phyloP scores from a whole-genome alignment of 1,140 invertebrate species.

The Philaenus spumarius region DNA sequence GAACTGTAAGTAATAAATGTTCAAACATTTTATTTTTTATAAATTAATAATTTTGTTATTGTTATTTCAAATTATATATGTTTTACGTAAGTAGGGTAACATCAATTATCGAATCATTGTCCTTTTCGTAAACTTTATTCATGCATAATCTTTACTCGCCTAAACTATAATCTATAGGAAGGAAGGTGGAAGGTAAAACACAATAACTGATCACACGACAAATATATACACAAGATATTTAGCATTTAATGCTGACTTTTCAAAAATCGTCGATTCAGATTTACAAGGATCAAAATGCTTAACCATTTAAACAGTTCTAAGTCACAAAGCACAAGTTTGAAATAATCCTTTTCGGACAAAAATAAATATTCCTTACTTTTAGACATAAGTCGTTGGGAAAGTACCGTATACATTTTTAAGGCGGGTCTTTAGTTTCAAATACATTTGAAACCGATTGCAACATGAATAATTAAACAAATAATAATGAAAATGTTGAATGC shows the following conservation, averaged over 20 bases:
- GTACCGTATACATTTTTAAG: conserved; percentile 18
- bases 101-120: too few relatives aligned
- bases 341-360: not conserved
- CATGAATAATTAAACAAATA: too few relatives aligned
- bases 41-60: too few relatives aligned
- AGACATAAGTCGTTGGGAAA: conserved; percentile 4
- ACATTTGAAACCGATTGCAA: too few relatives aligned
- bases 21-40: too few relatives aligned
- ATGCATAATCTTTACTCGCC: too few relatives aligned
- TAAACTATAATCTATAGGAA: too few relatives aligned
- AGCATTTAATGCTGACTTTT: conserved; percentile 28
- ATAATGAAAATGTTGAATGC: too few relatives aligned
- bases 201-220: conserved; percentile 2
- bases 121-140: too few relatives aligned
- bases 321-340: conserved; percentile 8
- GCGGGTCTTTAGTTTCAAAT: not conserved
- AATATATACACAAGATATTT: conserved; percentile 24
- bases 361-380: conserved; percentile 8
- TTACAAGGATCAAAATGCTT: conserved; percentile 20
- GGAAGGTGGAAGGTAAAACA: not conserved
- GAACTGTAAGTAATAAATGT: too few relatives aligned
- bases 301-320: conserved; percentile 15
- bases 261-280: conserved; percentile 20
- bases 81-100: too few relatives aligned
- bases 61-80: too few relatives aligned